These are phyloP conservation scores for Stomatorhinus ivindoensis DNA, from an alignment of 2,113 vertebrate genomes.

Conservation along the genomic window DNA sequence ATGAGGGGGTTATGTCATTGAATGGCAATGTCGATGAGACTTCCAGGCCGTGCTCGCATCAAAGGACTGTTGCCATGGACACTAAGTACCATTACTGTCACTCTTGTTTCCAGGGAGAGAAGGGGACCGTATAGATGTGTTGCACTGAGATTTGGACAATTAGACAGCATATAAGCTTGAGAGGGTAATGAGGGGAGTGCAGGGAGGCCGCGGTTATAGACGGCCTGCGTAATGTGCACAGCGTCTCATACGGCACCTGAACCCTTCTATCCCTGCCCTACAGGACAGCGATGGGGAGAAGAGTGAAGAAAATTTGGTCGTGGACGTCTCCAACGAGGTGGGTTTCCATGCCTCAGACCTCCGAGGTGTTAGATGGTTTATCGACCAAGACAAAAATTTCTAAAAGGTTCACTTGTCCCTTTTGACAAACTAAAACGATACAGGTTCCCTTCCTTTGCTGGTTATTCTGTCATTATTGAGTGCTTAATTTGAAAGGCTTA, in stretches of 20 bases:
- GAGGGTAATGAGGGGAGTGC: not conserved
- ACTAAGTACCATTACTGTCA: conserved; percentile 63
- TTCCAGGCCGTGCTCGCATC: conserved; percentile 59
- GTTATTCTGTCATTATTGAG: not conserved
- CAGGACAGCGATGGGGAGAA: conserved; percentile 67
- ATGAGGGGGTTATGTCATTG: conserved; percentile 58
- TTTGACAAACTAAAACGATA: not conserved
- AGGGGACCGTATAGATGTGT: conserved; percentile 20
- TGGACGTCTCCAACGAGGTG: conserved; percentile 49
- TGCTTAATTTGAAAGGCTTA: conserved; percentile 1
- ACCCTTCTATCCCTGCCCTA: not conserved
- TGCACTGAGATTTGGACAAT: conserved; percentile 24
- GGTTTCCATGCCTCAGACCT: not conserved
- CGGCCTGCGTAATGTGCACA: not conserved
- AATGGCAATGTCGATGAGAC: conserved; percentile 54
- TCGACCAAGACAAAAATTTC: not conserved
- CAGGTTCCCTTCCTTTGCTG: not conserved
- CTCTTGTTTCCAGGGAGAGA: conserved; percentile 32
- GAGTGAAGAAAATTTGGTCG: conserved; percentile 66
- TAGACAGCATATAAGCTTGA: conserved; percentile 5
- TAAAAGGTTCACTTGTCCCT: not conserved
- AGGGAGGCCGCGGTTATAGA: not conserved
- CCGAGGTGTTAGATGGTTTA: not conserved
- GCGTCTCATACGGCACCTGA: not conserved
- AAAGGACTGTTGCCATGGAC: conserved; percentile 61